Evolutionary conservation across 1,140 invertebrate genomes (phyloP).

Genomic region (Caenorhabditis latens): DNA sequence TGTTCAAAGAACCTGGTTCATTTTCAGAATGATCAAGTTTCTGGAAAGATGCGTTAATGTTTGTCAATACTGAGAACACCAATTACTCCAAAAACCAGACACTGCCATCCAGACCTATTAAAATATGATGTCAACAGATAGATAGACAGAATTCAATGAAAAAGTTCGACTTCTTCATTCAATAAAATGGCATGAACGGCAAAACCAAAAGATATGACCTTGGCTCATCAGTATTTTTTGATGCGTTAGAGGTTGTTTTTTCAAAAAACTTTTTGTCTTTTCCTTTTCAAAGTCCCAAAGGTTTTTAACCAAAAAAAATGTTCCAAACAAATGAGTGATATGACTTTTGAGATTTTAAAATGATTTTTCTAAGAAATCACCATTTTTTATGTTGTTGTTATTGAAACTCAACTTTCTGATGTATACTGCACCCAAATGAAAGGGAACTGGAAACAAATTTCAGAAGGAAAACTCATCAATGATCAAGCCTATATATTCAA

Average conservation of each 20-base stretch:
- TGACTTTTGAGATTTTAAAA: too few species aligned
- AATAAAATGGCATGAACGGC: conserved; percentile 5
- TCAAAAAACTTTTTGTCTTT: too few species aligned
- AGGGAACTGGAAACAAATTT: too few species aligned
- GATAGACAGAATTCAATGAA: background rate
- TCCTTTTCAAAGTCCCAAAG: background rate
- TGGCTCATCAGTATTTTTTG: conserved; percentile 15
- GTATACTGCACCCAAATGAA: too few species aligned
- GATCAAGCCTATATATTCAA: background rate
- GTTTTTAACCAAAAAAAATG: background rate
- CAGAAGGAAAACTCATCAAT: too few species aligned
- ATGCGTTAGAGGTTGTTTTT: background rate
- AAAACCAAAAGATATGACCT: background rate
- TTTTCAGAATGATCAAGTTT: background rate
- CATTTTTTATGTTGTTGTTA: too few species aligned
- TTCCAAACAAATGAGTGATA: too few species aligned
- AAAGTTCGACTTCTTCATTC: conserved; percentile 16
- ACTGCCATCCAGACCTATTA: background rate
- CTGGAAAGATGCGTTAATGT: background rate
- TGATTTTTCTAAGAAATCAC: too few species aligned
- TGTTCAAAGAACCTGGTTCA: background rate
- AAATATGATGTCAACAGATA: conserved; percentile 5
- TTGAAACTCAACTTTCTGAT: too few species aligned
- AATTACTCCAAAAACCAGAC: too few species aligned
- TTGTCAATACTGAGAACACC: too few species aligned